These are phyloP conservation scores for Gonatopus flavifemur DNA, from an alignment of 1,140 invertebrate species.

Conservation along the genomic window DNA sequence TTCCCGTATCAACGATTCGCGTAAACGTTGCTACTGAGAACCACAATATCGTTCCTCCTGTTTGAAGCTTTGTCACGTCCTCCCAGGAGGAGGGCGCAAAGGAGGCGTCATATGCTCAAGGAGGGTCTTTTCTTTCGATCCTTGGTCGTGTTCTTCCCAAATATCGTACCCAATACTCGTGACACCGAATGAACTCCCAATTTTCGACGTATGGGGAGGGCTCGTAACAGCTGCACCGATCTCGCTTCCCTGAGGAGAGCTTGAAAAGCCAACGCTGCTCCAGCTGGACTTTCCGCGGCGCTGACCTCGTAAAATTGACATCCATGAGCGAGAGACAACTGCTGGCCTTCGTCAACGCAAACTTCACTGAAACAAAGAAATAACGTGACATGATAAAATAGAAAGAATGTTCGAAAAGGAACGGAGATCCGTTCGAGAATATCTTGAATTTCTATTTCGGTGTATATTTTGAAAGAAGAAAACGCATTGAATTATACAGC, in stretches of 20 bases:
- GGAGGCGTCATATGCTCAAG: slow-evolving; percentile 66
- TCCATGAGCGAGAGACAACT: slow-evolving; percentile 73
- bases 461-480: no score
- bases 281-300: slow-evolving; percentile 77
- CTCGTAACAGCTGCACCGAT: slow-evolving; percentile 70
- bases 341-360: slow-evolving; percentile 78
- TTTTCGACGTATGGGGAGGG: slow-evolving; percentile 70
- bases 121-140: slow-evolving; percentile 76
- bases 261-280: slow-evolving; percentile 78
- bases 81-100: slow-evolving; percentile 49
- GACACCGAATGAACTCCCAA: slow-evolving; percentile 78
- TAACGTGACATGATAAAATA: neutral
- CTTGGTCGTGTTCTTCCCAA: slow-evolving; percentile 74
- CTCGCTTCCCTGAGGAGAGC: slow-evolving; percentile 73
- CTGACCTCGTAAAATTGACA: slow-evolving; percentile 87
- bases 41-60: slow-evolving; percentile 40
- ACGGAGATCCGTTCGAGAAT: no score
- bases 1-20: slow-evolving; percentile 39
- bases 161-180: slow-evolving; percentile 75
- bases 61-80: slow-evolving; percentile 45
- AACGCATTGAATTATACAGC: no score
- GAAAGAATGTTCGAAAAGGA: neutral
- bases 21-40: slow-evolving; percentile 49
- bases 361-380: slow-evolving; percentile 64
- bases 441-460: no score